A percentile compares a stretch with the other conserved stretches of the same genome.
Evolutionary conservation across 2,888 invertebrate species (phyloP).

Genomic region (Metalampra italica): DNA sequence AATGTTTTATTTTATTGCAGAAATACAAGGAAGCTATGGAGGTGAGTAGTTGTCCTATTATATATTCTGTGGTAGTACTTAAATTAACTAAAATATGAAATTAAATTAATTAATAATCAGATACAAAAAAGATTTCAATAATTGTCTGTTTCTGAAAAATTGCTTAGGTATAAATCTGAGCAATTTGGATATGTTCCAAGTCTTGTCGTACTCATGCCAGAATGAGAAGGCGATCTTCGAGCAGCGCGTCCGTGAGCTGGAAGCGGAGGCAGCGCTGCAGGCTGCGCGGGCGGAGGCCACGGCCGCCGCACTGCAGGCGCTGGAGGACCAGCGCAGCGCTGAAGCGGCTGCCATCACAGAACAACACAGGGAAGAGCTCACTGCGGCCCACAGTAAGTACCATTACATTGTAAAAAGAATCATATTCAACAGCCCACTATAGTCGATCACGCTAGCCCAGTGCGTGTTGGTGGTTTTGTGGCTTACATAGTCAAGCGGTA

Average conservation of each 20-base stretch:
- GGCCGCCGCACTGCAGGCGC: slow-evolving; percentile 44
- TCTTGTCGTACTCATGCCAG: slow-evolving; percentile 21
- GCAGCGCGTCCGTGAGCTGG: slow-evolving; percentile 71
- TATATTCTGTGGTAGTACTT: no score
- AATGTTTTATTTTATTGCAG: slow-evolving; percentile 45
- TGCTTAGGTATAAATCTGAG: no score
- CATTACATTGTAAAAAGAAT: background rate
- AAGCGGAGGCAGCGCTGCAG: slow-evolving; percentile 58
- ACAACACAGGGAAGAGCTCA: slow-evolving; percentile 66
- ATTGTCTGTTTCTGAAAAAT: background rate
- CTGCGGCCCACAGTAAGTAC: slow-evolving; percentile 63
- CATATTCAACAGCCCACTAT: no score
- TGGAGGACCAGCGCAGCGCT: slow-evolving; percentile 54
- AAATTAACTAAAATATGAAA: no score
- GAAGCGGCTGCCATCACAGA: slow-evolving; percentile 47
- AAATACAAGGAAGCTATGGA: slow-evolving; percentile 73
- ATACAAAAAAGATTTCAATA: no score
- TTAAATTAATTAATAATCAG: no score
- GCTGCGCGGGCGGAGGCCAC: slow-evolving; percentile 58
- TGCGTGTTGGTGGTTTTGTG: no score
- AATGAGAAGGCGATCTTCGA: slow-evolving; percentile 62
- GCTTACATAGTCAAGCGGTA: no score
- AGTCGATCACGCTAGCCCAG: no score
- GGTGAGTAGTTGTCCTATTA: slow-evolving; percentile 34
- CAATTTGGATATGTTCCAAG: no score